Percentiles rank a stretch among this genome's conserved stretches.
These are phyloP conservation scores for Drosophila varians DNA, from an alignment of 1,140 invertebrate genomes.

Conservation along the genomic window DNA sequence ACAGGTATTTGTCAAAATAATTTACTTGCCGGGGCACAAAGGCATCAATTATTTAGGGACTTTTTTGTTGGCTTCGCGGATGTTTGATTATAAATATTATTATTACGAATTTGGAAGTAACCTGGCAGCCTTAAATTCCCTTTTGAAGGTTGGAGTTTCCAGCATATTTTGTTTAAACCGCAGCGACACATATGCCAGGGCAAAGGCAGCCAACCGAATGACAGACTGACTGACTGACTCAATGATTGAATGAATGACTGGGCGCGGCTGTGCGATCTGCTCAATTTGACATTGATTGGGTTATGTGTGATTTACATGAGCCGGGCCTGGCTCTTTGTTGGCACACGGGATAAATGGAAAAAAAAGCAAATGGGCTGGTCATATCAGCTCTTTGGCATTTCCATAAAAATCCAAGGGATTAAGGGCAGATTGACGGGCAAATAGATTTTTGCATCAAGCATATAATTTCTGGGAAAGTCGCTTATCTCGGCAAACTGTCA, in stretches of 20 bases:
- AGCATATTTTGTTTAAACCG: background rate
- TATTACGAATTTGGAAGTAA: background rate
- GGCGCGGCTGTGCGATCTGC: conserved; percentile 43
- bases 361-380: background rate
- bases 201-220: conserved; percentile 5
- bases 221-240: conserved; percentile 11
- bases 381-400: conserved; percentile 21
- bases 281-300: conserved; percentile 75
- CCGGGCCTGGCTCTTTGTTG: background rate
- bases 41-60: background rate
- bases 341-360: background rate
- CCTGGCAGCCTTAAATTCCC: background rate
- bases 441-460: conserved; percentile 14
- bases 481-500: conserved; percentile 36
- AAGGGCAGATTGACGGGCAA: conserved; percentile 4
- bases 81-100: background rate
- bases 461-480: background rate
- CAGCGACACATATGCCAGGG: background rate
- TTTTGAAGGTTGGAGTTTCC: no score
- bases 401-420: conserved; percentile 7
- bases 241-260: conserved; percentile 18
- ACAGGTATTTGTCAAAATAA: background rate
- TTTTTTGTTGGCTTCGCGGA: background rate
- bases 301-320: conserved; percentile 58
- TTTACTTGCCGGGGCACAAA: background rate